Conservation (phyloP, 2,113 vertebrate species). For the Rattus rattus region DNA sequence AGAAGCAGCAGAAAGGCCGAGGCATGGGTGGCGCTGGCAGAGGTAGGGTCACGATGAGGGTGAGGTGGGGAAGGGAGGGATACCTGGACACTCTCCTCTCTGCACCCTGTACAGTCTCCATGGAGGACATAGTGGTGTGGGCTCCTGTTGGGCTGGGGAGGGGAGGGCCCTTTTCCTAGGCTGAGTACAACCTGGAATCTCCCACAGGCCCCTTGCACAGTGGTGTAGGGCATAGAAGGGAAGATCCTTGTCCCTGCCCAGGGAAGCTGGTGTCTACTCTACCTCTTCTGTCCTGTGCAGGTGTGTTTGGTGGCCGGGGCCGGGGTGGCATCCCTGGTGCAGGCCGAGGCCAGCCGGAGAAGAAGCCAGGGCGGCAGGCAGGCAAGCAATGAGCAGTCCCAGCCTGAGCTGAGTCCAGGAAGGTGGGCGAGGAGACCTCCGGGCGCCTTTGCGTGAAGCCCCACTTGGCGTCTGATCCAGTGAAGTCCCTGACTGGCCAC, state of each 20-base stretch:
- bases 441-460: not conserved
- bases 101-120: not conserved
- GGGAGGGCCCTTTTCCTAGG: not conserved
- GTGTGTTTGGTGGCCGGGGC: conserved; percentile 94
- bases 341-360: conserved; percentile 93
- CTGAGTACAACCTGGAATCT: not conserved
- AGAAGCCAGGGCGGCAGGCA: conserved; percentile 93
- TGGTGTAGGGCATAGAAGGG: not conserved
- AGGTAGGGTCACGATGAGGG: conserved; percentile 83
- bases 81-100: not conserved
- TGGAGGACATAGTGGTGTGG: not conserved
- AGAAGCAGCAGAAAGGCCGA: conserved; percentile 95
- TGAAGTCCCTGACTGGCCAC: not conserved
- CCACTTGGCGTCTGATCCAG: not conserved
- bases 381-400: conserved; percentile 90
- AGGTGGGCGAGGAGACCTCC: too few relatives aligned
- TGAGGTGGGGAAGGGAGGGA: not conserved
- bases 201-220: not conserved
- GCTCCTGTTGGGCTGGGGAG: not conserved
- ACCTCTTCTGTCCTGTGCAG: conserved; percentile 79
- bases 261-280: not conserved
- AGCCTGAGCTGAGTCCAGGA: not conserved
- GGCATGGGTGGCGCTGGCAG: conserved; percentile 93
- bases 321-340: conserved; percentile 89
- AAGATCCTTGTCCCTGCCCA: not conserved